Evolutionary conservation across 2,113 vertebrate species (phyloP), one percentile per base, ranked within the genome.

Genomic region (Alligator mississippiensis): DNA sequence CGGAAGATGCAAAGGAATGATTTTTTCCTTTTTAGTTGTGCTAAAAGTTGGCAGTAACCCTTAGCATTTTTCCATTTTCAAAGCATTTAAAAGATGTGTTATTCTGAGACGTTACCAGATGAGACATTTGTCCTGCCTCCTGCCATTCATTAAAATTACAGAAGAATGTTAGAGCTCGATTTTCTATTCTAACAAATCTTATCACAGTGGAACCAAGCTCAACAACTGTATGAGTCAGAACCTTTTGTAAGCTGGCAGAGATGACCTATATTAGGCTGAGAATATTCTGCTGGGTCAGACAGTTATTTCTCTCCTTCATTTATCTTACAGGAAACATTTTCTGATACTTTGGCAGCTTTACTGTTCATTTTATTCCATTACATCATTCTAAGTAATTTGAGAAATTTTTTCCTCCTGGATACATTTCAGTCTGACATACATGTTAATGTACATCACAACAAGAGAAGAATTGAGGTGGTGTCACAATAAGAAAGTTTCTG

Each of bases 351-450:
- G 22, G 64, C 60, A 75, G 80, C 58, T 88, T 91, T 79, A 3
- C 34, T 93, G 93, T 90, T 54, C 30, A 19, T 74, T 72, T 74
- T 76, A 55, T 76, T 62, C 34, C 60, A 47, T 62, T 76, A 81
- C 77, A 82, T 0, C 11, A 28, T 54, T 78, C 61, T 90, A 80
- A 84, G 77, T 28, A 85, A 90, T 85, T 64, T 60, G 70, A 54
- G 63, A 81, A 95, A 83, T 30, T 8, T 34, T 89, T 92, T 82
- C 61, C 84, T 88, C 87, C 58, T 24, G 76, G 92, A 96, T 84
- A 94, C 87, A 88, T 89, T 94, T 92, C 74, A 88, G 85, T 92
- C 92, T 95, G 93, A 94, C 84, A 81, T 90, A 95, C 82, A 80
- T 94, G 61, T 90, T 83, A 95, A 9, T 57, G 75, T 14, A 57